Percentiles rank a stretch among this genome's conserved stretches.
Conservation (phyloP, 1,140 invertebrate genomes). For the Drosophila repleta region DNA sequence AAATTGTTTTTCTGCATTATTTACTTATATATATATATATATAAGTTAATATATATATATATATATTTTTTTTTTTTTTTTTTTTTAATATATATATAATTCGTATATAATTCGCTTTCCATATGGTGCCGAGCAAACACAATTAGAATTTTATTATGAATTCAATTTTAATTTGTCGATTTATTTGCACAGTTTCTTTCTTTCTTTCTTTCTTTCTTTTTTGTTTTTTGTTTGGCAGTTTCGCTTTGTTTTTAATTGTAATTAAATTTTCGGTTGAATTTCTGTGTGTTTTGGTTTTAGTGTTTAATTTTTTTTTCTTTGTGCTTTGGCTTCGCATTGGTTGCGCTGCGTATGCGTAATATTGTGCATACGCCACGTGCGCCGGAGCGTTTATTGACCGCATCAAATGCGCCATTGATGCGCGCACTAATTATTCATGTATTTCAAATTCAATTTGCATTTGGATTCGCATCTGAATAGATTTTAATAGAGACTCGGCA, state of each 20-base stretch:
- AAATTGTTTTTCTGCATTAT: slow-evolving; percentile 4
- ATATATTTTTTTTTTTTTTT: no score
- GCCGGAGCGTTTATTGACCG: neutral
- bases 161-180: slow-evolving; percentile 21
- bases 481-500: neutral
- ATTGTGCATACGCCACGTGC: slow-evolving; percentile 27
- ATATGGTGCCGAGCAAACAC: slow-evolving; percentile 11
- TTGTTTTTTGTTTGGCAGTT: no score
- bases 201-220: neutral
- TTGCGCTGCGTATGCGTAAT: slow-evolving; percentile 34
- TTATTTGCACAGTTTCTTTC: neutral
- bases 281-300: neutral
- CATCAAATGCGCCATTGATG: slow-evolving; percentile 2
- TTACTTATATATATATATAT: slow-evolving; percentile 57
- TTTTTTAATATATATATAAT: slow-evolving; percentile 1
- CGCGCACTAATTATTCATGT: slow-evolving; percentile 15
- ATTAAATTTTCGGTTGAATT: slow-evolving; percentile 9
- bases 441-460: slow-evolving; percentile 10
- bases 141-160: slow-evolving; percentile 1
- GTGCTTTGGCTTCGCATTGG: no score
- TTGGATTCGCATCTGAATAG: neutral
- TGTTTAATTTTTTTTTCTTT: neutral
- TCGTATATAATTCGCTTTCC: neutral
- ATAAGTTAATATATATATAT: slow-evolving; percentile 12
- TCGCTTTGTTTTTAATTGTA: slow-evolving; percentile 11